phyloP scores from a whole-genome alignment of 2,888 invertebrate species.

The Cataglyphis rosenhaueri region DNA sequence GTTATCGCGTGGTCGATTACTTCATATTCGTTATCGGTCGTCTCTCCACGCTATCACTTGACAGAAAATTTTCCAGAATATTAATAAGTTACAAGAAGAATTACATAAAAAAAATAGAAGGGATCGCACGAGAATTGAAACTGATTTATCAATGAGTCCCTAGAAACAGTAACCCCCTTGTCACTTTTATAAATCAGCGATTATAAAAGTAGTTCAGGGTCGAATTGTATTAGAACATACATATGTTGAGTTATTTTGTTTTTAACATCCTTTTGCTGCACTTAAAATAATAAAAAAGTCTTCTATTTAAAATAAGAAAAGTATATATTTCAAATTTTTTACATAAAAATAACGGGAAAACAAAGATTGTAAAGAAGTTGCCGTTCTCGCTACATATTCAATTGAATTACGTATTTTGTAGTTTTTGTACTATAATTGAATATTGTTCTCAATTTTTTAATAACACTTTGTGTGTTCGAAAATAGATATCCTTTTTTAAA shows the following conservation, averaged over 20 bases:
- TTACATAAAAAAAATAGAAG: neutral
- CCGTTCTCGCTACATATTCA: neutral
- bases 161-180: constrained; percentile 15
- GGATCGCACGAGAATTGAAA: neutral
- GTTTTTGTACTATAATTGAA: constrained; percentile 4
- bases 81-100: neutral
- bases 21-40: constrained; percentile 35
- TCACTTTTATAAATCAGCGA: constrained; percentile 24
- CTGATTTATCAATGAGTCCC: constrained; percentile 25
- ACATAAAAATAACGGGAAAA: neutral
- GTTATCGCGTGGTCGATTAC: constrained; percentile 29
- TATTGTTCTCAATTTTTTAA: neutral
- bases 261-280: neutral
- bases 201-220: constrained; percentile 49
- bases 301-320: neutral
- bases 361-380: neutral
- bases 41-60: constrained; percentile 25
- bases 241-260: neutral
- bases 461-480: neutral
- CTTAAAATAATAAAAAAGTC: neutral
- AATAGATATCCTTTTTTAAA: neutral
- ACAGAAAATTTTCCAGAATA: constrained; percentile 8
- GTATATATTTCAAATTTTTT: too few relatives aligned
- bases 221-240: constrained; percentile 30
- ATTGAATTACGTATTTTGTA: neutral